Base-by-base conservation (phyloP, 2,113 vertebrate species). In the Chunga burmeisteri region DNA sequence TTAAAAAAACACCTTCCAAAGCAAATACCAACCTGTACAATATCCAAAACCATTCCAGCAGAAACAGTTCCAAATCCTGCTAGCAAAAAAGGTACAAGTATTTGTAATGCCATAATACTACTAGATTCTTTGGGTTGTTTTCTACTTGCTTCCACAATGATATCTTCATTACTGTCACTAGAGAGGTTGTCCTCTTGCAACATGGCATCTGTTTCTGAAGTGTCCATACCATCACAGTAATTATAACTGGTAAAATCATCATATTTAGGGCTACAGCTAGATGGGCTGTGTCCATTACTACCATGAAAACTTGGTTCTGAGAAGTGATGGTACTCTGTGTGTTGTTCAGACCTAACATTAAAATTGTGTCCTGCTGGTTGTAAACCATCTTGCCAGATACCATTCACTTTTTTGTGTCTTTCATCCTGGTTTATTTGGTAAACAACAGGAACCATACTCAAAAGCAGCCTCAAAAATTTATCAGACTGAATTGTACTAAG, bases 21-120 rank as follows among this genome's bases (percentile, higher is more conserved):
- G 46, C 32, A 81, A 84, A 93, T 92, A 97, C 98, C 94, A 94
- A 99, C 99, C 99, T 99, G 99, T 19, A 99, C 99, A 75, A 99
- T 97, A 90, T 99, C 99, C 96, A 99, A 98, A 96, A 99, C 99
- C 99, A 99, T 99, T 74, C 99, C 99, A 36, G 99, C 99, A 3
- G 99, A 99, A 42, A 99, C 99, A 0, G 99, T 99, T 87, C 99
- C 99, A 89, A 99, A 99, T 11, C 99, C 99, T 17, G 99, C 99
- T 0, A 99, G 98, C 83, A 99, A 94, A 94, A 99, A 99, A 3
- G 99, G 99, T 87, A 99, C 96, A 0, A 99, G 96, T 66, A 99
- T 99, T 92, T 99, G 99, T 88, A 99, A 82, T 0, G 98, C 99
- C 99, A 99, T 99, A 74, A 98, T 97, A 50, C 99, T 98, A 2